A percentile compares a stretch with the other conserved stretches of the same genome.
These are phyloP conservation scores for Spodoptera litura DNA, from an alignment of 1,140 invertebrate genomes.

Conservation along the genomic window DNA sequence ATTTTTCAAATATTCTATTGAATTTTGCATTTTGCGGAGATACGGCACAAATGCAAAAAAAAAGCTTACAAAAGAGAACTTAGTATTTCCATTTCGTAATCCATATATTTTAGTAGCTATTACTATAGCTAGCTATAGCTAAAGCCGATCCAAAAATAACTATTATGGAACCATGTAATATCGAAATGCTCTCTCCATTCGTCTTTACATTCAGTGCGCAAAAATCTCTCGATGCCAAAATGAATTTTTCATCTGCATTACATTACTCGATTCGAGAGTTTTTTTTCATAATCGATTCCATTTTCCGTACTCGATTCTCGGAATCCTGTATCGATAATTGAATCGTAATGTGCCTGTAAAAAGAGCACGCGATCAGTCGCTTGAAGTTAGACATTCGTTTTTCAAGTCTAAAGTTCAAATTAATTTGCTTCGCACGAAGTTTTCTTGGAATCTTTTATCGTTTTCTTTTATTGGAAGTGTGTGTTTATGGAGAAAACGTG, in stretches of 20 bases:
- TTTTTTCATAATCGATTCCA: not conserved
- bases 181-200: conserved; percentile 9
- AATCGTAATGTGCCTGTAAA: not conserved
- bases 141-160: not conserved
- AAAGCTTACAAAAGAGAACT: too few relatives aligned
- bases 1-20: too few relatives aligned
- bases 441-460: too few relatives aligned
- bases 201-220: conserved; percentile 21
- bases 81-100: too few relatives aligned
- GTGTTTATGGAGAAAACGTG: too few relatives aligned
- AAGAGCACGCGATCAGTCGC: not conserved
- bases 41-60: too few relatives aligned
- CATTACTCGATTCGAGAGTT: not conserved
- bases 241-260: conserved; percentile 43
- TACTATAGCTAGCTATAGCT: too few relatives aligned
- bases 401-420: not conserved
- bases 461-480: too few relatives aligned
- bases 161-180: conserved; percentile 12
- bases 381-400: not conserved
- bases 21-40: too few relatives aligned
- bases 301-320: not conserved
- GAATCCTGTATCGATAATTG: conserved; percentile 4
- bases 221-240: not conserved
- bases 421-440: not conserved
- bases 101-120: too few relatives aligned